Evolutionary conservation across 2,113 vertebrate genomes (phyloP).

Genomic region (Camelus dromedarius): DNA sequence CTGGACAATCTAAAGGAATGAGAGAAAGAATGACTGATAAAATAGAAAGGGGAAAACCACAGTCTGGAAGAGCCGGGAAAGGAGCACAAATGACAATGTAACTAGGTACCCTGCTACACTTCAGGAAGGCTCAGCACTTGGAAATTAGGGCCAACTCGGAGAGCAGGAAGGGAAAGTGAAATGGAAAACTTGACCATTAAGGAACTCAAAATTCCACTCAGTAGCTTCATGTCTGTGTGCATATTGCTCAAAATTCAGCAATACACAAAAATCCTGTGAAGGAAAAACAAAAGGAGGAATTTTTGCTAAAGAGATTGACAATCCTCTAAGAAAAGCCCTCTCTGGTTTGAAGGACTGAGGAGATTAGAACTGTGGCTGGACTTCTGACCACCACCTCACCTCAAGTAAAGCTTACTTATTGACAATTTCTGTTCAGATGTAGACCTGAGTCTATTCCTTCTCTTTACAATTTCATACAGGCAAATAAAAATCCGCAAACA

Average conservation of each 20-base stretch:
- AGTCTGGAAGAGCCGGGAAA: background rate
- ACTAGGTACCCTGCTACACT: too few relatives aligned
- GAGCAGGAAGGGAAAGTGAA: background rate
- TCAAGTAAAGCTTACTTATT: background rate
- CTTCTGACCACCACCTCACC: background rate
- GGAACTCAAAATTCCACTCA: background rate
- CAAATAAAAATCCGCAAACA: background rate
- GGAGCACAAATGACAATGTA: background rate
- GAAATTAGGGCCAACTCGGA: background rate
- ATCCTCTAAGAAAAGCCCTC: background rate
- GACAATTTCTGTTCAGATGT: background rate
- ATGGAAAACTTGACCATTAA: background rate
- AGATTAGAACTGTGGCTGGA: background rate
- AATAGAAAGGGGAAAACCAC: background rate
- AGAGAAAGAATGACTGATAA: background rate
- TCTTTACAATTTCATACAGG: background rate
- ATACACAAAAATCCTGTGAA: background rate
- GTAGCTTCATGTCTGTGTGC: background rate
- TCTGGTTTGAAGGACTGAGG: background rate
- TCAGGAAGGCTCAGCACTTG: background rate
- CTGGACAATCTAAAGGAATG: background rate
- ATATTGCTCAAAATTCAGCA: background rate
- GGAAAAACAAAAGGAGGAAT: fast-evolving
- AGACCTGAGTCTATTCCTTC: background rate
- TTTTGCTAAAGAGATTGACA: background rate